Percentiles rank a stretch among this genome's conserved stretches.
These are phyloP conservation scores for Pterocles burchelli DNA, from an alignment of 2,113 vertebrate genomes.

Conservation along the genomic window DNA sequence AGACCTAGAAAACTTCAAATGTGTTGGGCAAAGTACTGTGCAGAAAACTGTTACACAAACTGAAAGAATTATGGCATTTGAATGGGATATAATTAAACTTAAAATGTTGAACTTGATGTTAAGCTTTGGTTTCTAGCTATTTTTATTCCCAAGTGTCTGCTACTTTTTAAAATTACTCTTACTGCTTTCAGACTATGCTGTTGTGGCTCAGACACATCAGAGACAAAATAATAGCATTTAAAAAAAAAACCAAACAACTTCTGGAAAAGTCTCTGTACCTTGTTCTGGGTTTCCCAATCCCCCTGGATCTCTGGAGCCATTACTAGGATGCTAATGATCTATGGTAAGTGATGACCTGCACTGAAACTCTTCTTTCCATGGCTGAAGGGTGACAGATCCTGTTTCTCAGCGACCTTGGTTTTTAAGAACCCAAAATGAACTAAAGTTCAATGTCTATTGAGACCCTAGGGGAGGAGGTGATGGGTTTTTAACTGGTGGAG, in stretches of 20 bases:
- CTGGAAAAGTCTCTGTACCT: neutral
- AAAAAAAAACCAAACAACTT: neutral
- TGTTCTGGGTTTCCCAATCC: neutral
- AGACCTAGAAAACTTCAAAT: neutral
- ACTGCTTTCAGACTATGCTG: neutral
- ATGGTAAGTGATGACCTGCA: neutral
- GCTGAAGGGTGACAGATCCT: neutral
- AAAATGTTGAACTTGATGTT: neutral
- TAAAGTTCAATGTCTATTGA: fast-evolving
- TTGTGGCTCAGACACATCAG: neutral
- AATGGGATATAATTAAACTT: neutral
- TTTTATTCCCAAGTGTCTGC: neutral
- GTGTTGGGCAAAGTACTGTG: neutral
- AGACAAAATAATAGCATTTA: neutral
- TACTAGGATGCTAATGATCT: neutral
- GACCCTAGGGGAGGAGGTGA: neutral
- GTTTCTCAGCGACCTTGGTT: neutral
- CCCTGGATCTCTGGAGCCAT: neutral
- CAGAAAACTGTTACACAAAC: neutral
- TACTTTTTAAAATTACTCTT: neutral
- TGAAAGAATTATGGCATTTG: neutral
- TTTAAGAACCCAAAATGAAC: neutral
- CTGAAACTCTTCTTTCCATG: fast-evolving
- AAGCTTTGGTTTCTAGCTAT: neutral
- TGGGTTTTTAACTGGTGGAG: neutral